Base-by-base conservation (phyloP, 2,888 invertebrate species). In the Phortica okadai region DNA sequence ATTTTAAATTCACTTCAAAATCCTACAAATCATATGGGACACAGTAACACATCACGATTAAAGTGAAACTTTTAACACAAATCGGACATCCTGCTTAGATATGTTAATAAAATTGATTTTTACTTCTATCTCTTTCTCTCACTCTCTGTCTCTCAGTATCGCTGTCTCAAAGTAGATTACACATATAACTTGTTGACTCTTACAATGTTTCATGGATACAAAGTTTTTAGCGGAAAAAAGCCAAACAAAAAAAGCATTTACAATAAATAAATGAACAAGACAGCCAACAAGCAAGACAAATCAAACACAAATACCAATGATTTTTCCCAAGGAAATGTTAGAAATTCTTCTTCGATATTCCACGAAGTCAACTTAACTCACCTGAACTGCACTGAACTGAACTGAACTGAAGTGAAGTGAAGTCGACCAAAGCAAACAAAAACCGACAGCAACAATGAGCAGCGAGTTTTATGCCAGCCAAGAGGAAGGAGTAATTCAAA, bases 291-390 rank as follows among this genome's bases (percentile, higher is more conserved):
- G 76, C 74, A 78, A 81, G 70, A 85, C 81, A 77, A 80, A 79
- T 79, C 77, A 81, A 77, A 79, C 78, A 83, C 83, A 87, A 76
- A 85, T 86, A 83, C 88, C 88, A 84, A 80, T 83, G 80, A 85
- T 87, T 79, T 85, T 89, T 88, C 88, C 88, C 89, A 88, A 87
- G 89, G 87, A 89, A 89, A 88, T 88, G 82, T 82, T 81, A 82
- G 78, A 87, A 86, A 88, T 89, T 88, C 89, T 82, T 88, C 88
- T 82, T 81, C 72, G 67, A 58, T 82, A 83, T 88, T 88, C 85
- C 81, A 80, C 81, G 81, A 84, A 87, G 78, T 75, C n/a, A 59
- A 59, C 59, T 59, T 16, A 10, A 21, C 7, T 59, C 59, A 59
- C 14, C 59, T 16, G 16, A 59, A 45, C 45, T 45, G 7, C 6